Evolutionary conservation across 1,140 invertebrate genomes (phyloP), one percentile per base, ranked within the genome.

Genomic region (Atta cephalotes): DNA sequence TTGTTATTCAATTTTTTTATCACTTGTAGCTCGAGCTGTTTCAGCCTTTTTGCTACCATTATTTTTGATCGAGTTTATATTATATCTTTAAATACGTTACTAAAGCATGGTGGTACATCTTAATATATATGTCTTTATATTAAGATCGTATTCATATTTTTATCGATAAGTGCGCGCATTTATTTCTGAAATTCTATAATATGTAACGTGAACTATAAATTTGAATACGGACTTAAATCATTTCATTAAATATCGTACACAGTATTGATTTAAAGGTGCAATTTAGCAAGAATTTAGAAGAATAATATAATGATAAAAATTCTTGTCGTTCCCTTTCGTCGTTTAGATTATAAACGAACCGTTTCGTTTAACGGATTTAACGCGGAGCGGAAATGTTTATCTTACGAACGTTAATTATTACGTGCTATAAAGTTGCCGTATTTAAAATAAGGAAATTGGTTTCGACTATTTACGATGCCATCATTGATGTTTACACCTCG

Each of bases 381-480:
- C 25, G n/a, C 28, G 12, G 14, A 35, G 56, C 3, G 18, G n/a
- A 12, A 21, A 76, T 25, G n/a, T 84, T 84, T 84, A 63, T 45
- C 28, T 74, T 62, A 76, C 18, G 39, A 62, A 28, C 7, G 60
- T 74, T 74, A 76, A 84, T 84, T 62, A 84, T 84, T 76, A 76
- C 70, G 58, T 51, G 56, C 58, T 62, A 51, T 76, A 76, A 84
- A 84, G 56, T 84, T 76, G 58, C 58, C 25, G 70, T 39, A 71
- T 84, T 82, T 76, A 63, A 84, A 84, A 62, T 76, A 84, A 84
- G 70, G 49, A 74, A 28, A 70, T 70, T 70, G 39, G 21, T 51
- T 51, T 28, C 60, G 56, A 14, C 39, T 84, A 82, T 87, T 71
- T 82, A 84, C 51, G 28, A 56, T 71, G 53, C 51, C 21, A 10